Conservation (phyloP, 2,888 invertebrate genomes). For the Leptopilina syphax region DNA sequence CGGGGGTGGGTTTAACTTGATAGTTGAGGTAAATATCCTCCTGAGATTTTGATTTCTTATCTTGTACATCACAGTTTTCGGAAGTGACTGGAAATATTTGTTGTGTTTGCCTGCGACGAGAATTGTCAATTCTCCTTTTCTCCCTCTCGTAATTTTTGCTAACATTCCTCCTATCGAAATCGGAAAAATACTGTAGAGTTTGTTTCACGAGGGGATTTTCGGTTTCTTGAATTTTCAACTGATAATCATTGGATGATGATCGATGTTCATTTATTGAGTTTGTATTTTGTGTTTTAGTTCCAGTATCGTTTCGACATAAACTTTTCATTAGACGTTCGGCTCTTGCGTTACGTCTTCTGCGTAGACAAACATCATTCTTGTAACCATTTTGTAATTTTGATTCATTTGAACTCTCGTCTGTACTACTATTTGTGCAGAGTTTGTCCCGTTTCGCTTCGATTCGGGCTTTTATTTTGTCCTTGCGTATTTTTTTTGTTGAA, state of each 20-base stretch:
- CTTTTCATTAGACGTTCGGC: constrained; percentile 89
- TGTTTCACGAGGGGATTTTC: constrained; percentile 53
- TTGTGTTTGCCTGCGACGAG: constrained; percentile 26
- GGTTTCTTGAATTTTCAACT: constrained; percentile 21
- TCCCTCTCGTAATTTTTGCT: not conserved
- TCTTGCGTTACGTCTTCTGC: constrained; percentile 85
- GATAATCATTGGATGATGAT: constrained; percentile 24
- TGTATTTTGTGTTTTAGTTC: too few species aligned
- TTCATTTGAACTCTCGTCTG: constrained; percentile 78
- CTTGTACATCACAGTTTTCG: not conserved
- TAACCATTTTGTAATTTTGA: constrained; percentile 76
- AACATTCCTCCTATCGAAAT: constrained; percentile 51
- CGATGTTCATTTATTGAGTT: not conserved
- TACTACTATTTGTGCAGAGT: constrained; percentile 82
- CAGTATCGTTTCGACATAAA: constrained; percentile 75
- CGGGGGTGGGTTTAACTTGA: not conserved
- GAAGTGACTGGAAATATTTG: constrained; percentile 13
- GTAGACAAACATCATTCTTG: constrained; percentile 80
- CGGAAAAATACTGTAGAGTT: constrained; percentile 57
- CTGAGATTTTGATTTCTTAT: constrained; percentile 31
- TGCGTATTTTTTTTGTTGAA: constrained; percentile 79
- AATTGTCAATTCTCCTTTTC: not conserved
- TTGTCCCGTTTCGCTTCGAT: constrained; percentile 83
- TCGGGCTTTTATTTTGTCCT: constrained; percentile 82
- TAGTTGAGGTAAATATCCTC: constrained; percentile 10